Base-by-base conservation (phyloP, 64 coral and sea anemone genomes). In the Anthopleura sola region DNA sequence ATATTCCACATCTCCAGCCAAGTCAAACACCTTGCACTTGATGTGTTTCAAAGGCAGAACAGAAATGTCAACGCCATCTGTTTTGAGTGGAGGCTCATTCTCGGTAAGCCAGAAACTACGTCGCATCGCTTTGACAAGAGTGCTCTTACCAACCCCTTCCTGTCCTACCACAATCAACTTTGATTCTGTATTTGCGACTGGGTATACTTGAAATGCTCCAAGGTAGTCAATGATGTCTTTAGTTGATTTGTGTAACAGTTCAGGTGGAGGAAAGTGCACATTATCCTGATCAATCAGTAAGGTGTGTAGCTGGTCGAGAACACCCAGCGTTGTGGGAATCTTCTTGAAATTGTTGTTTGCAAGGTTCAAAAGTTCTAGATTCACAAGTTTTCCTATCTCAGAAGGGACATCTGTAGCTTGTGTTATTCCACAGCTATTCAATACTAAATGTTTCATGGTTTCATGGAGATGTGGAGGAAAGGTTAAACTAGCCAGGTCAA, bases 41-140 rank as follows among this genome's bases (percentile, higher is more conserved):
- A n/a, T n/a, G 80, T 69, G 12, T 75, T 87, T 46, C 21, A 95
- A 82, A 82, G 91, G 24, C 11, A 95, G 62, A 44, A 80, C 46
- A 1, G 88, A 91, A 29, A 95, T 95, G 12, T 95, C 89, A 13
- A 95, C 37, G 26, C 93, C 93, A 57, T 91, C 85, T 20, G 93
- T 95, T 75, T 84, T 95, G 17, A 17, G 17, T 34, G 85, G 85
- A 13, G 49, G 68, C 2, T 87, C 49, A 53, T 26, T 77, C 12
- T 37, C 20, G 36, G 33, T 37, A 11, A 46, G 16, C 85, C 74
- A 87, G 12, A 24, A 36, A 33, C 77, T 57, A 2, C 75, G 31
- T 14, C 38, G 20, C 85, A 87, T 58, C 14, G 32, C 85, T 55
- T 78, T 86, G 47, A 86, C 34, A 9, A 86, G 85, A 16, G 85